phyloP scores from a whole-genome alignment of 2,113 vertebrate genomes.

The Solenodon paradoxus region DNA sequence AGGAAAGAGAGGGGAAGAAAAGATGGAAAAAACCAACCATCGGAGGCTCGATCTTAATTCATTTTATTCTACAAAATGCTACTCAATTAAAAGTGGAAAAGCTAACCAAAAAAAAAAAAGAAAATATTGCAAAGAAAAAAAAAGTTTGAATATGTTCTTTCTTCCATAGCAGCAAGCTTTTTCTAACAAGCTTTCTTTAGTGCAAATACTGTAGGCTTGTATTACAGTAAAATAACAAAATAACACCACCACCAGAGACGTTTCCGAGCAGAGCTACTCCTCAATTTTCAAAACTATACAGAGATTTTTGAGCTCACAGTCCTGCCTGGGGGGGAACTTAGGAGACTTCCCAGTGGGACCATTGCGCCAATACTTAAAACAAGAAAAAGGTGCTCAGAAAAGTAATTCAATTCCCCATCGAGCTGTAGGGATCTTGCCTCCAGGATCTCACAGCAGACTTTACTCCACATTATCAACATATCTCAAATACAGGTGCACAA shows the following conservation, averaged over 20 bases:
- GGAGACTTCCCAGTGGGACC: constrained; percentile 58
- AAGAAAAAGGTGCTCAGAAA: constrained; percentile 37
- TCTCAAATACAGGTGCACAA: constrained; percentile 82
- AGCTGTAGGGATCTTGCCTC: constrained; percentile 51
- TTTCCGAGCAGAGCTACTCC: constrained; percentile 72
- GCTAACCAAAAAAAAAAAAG: constrained; percentile 72
- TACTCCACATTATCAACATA: constrained; percentile 74
- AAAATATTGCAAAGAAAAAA: constrained; percentile 59
- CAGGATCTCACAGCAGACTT: constrained; percentile 75
- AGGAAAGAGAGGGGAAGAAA: constrained; percentile 17
- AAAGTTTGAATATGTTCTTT: constrained; percentile 80
- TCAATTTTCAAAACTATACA: constrained; percentile 70
- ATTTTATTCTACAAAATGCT: constrained; percentile 88
- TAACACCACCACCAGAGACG: constrained; percentile 70
- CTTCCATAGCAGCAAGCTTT: constrained; percentile 87
- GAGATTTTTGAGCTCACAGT: constrained; percentile 55
- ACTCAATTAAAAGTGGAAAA: constrained; percentile 82
- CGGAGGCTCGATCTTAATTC: constrained; percentile 77
- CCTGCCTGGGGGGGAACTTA: constrained; percentile 70
- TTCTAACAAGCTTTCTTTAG: constrained; percentile 87
- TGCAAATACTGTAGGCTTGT: constrained; percentile 86
- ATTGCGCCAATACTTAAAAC: constrained; percentile 22
- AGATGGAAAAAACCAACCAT: constrained; percentile 75
- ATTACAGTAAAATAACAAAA: constrained; percentile 81
- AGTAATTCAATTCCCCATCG: constrained; percentile 54